Percentiles rank a stretch among this genome's conserved stretches.
These are phyloP conservation scores for Chelonus formosanus DNA, from an alignment of 2,888 invertebrate species.

Conservation along the genomic window DNA sequence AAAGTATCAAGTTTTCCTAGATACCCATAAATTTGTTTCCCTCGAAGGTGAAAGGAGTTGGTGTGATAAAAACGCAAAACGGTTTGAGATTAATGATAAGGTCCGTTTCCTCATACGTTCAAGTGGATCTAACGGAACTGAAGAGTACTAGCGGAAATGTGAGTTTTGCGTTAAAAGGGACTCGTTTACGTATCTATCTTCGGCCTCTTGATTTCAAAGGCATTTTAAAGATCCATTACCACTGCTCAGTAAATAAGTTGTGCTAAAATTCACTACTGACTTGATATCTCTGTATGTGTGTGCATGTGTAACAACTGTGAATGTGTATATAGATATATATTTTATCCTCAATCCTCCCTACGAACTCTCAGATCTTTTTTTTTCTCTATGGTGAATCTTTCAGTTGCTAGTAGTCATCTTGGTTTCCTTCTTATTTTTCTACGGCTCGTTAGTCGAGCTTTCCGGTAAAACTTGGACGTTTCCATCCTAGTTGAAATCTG, in stretches of 20 bases:
- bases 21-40: neutral
- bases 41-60: slow-evolving; percentile 11
- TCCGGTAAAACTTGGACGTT: slow-evolving; percentile 15
- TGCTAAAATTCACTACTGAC: slow-evolving; percentile 15
- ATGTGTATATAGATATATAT: neutral
- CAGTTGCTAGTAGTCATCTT: neutral
- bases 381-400: slow-evolving; percentile 8
- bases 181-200: slow-evolving; percentile 7
- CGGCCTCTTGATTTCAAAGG: neutral
- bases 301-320: neutral
- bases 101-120: slow-evolving; percentile 41
- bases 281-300: neutral
- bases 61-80: slow-evolving; percentile 47
- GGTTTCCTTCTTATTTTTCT: slow-evolving; percentile 19
- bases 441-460: slow-evolving; percentile 28
- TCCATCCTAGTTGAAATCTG: slow-evolving; percentile 6
- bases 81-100: slow-evolving; percentile 49
- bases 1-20: neutral
- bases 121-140: slow-evolving; percentile 26
- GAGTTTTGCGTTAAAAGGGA: slow-evolving; percentile 48
- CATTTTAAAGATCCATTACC: slow-evolving; percentile 28
- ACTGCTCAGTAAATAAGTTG: slow-evolving; percentile 27
- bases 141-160: slow-evolving; percentile 45
- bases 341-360: slow-evolving; percentile 6
- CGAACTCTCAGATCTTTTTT: neutral